A percentile compares a stretch with the other conserved stretches of the same genome.
Evolutionary conservation across 2,113 vertebrate species (phyloP).

Genomic region (Puffinus mauretanicus): DNA sequence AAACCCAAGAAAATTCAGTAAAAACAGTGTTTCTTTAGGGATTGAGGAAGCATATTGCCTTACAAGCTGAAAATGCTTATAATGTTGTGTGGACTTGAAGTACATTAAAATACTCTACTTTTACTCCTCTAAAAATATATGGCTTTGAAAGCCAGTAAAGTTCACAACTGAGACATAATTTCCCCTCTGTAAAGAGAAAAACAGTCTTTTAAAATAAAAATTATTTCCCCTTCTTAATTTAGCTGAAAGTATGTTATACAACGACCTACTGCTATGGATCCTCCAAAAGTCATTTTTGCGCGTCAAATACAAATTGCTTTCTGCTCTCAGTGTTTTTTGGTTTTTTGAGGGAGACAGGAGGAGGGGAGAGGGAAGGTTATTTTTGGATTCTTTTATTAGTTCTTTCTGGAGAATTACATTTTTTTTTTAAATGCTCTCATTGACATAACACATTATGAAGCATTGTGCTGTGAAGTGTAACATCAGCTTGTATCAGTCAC

Average conservation of each 20-base stretch:
- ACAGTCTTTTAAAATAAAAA: background rate
- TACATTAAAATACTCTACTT: background rate
- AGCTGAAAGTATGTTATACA: background rate
- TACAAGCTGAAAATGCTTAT: background rate
- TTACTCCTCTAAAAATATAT: background rate
- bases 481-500: slow-evolving; percentile 69
- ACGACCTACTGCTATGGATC: background rate
- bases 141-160: background rate
- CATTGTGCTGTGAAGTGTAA: slow-evolving; percentile 59
- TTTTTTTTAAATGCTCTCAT: background rate
- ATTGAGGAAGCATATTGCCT: background rate
- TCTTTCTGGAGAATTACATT: background rate
- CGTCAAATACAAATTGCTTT: background rate
- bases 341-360: background rate
- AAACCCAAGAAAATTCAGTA: background rate
- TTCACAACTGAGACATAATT: background rate
- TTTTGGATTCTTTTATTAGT: background rate
- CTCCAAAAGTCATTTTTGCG: background rate
- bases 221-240: background rate
- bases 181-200: background rate
- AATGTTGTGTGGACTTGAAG: background rate
- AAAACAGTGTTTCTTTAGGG: background rate
- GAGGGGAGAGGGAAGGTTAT: background rate
- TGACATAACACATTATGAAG: slow-evolving; percentile 56
- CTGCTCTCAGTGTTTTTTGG: background rate